Base-by-base conservation (phyloP, 2,797 vertebrate genomes). In the Falco cherrug region DNA sequence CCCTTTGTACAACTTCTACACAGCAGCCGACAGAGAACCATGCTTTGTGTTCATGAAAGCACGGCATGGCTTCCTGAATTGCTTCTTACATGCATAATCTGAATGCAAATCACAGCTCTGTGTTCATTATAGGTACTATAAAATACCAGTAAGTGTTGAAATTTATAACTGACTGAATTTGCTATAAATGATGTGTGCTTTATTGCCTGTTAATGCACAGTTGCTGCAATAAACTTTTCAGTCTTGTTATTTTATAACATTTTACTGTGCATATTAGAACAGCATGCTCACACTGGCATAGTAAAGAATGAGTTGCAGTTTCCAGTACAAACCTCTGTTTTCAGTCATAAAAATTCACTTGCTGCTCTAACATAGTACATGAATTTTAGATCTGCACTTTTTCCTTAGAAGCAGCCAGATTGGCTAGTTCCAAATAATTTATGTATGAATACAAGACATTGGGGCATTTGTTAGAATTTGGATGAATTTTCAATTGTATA, bases 131-230 rank as follows among this genome's bases (percentile, higher is more conserved):
- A 68, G 87, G 76, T 61, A 37, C 78, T 79, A 94, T 97, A 97
- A 97, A 97, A 96, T 56, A 90, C 69, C 89, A 81, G 84, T 91
- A 92, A 97, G 56, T 90, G 48, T 65, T 96, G 73, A 91, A 96
- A 97, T 98, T 97, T 93, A 74, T 83, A 94, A 82, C 95, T 77
- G 75, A 74, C 48, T 92, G 95, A 87, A 93, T 98, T 95, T 97
- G 77, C 76, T 92, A 93, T 96, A 93, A 96, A 95, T 71, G 75
- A 61, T 81, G 43, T 61, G 75, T 93, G 56, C 43, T 97, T 97
- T 97, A 97, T 97, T 93, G 91, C 85, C 78, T 97, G 84, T 86
- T 95, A 97, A 94, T 92, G 96, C 91, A 96, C 75, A 93, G 93
- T 95, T 91, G 90, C 85, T 92, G 94, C 87, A 92, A 68, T 96